A percentile compares a stretch with the other conserved stretches of the same genome.
These are phyloP conservation scores for Vidua chalybeata DNA, from an alignment of 2,113 vertebrate species.

Conservation along the genomic window DNA sequence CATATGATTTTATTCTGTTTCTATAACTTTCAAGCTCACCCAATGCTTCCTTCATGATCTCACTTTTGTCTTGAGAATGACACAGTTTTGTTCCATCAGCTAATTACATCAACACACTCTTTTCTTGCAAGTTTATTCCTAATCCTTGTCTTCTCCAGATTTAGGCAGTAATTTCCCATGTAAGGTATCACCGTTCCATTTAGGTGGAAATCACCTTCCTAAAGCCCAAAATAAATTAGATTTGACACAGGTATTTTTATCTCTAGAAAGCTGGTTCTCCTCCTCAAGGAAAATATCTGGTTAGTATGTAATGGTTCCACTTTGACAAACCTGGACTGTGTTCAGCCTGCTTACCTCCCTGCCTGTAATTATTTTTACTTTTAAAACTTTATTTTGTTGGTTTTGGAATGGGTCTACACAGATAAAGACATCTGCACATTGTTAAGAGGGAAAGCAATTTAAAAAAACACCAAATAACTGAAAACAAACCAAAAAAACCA, in stretches of 20 bases:
- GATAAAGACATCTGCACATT: not conserved
- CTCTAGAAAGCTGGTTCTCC: not conserved
- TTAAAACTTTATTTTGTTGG: not conserved
- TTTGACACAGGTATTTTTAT: not conserved
- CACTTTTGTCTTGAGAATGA: not conserved
- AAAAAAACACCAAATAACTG: not conserved
- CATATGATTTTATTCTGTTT: not conserved
- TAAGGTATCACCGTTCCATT: not conserved
- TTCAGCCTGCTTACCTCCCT: fast-evolving
- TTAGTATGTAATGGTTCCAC: not conserved
- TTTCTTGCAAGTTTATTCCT: not conserved
- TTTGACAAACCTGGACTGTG: not conserved
- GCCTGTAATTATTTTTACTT: not conserved
- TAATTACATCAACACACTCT: not conserved
- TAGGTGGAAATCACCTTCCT: not conserved
- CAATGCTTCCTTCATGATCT: not conserved
- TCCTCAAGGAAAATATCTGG: not conserved
- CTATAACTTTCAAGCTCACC: conserved; percentile 1
- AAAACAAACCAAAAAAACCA: not conserved
- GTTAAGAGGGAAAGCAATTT: not conserved
- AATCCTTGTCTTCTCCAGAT: not conserved
- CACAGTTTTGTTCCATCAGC: conserved; percentile 11
- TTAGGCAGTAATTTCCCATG: not conserved
- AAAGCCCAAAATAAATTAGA: conserved; percentile 21
- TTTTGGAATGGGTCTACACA: not conserved